These are phyloP conservation scores for Drosophila carrolli DNA, from an alignment of 1,140 invertebrate genomes.

Conservation along the genomic window DNA sequence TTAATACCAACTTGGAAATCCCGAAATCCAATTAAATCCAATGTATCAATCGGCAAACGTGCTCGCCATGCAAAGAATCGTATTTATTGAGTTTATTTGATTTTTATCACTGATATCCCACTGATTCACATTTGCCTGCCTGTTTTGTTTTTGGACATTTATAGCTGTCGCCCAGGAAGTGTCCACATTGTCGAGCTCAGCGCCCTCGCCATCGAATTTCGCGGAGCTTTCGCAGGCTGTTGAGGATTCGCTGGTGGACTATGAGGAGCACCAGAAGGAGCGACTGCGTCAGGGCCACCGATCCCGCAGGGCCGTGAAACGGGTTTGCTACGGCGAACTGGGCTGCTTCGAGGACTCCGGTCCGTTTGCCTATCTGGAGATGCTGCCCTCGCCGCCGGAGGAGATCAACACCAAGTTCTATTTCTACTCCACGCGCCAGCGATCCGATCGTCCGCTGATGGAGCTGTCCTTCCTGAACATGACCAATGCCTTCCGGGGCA, in stretches of 20 bases:
- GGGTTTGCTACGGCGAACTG: slow-evolving; percentile 95
- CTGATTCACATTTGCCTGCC: slow-evolving; percentile 6
- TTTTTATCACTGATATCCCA: background rate
- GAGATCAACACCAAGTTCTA: slow-evolving; percentile 93
- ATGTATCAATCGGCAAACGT: slow-evolving; percentile 11
- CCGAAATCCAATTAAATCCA: slow-evolving; percentile 15
- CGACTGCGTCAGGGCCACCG: slow-evolving; percentile 42
- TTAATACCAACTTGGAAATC: background rate
- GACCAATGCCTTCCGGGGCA: slow-evolving; percentile 85
- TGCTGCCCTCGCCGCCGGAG: slow-evolving; percentile 94
- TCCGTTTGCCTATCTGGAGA: slow-evolving; percentile 95
- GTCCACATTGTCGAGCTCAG: background rate
- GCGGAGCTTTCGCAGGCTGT: slow-evolving; percentile 68
- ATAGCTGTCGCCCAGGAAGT: slow-evolving; percentile 49
- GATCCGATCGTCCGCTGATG: slow-evolving; percentile 87
- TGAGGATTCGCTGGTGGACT: slow-evolving; percentile 53
- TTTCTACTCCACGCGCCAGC: slow-evolving; percentile 87
- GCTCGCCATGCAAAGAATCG: slow-evolving; percentile 22
- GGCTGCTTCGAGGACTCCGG: slow-evolving; percentile 97
- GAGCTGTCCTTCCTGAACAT: slow-evolving; percentile 89
- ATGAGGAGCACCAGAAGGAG: slow-evolving; percentile 53
- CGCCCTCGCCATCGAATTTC: slow-evolving; percentile 37
- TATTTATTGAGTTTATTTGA: slow-evolving; percentile 2
- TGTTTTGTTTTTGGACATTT: background rate
- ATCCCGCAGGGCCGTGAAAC: slow-evolving; percentile 88